Evolutionary conservation across 2,888 invertebrate species (phyloP).

Genomic region (Lacanobia oleracea): DNA sequence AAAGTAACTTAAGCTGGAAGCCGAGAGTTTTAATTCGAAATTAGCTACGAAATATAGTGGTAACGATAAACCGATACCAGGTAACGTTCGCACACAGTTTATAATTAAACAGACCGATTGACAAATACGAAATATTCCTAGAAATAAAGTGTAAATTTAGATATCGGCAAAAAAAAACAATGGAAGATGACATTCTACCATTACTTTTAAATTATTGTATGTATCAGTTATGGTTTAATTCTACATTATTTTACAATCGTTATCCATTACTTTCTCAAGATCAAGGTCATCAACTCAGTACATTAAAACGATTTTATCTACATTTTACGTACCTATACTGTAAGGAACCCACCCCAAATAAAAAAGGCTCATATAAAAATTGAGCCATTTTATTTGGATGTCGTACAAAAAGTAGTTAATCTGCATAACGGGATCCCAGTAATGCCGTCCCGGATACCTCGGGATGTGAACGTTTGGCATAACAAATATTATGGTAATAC

Average conservation of each 20-base stretch:
- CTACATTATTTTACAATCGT: neutral
- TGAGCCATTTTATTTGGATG: constrained; percentile 68
- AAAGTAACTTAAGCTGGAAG: constrained; percentile 3
- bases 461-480: constrained; percentile 66
- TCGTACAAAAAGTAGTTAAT: constrained; percentile 77
- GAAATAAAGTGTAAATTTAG: too few relatives aligned
- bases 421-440: constrained; percentile 75
- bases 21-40: constrained; percentile 2
- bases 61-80: too few relatives aligned
- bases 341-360: constrained; percentile 56
- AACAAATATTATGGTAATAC: constrained; percentile 71
- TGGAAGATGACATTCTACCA: neutral
- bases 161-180: neutral
- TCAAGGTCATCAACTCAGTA: neutral
- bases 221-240: neutral
- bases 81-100: neutral
- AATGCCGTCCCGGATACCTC: constrained; percentile 47
- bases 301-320: neutral
- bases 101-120: neutral
- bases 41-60: neutral
- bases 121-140: neutral
- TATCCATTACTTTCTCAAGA: neutral
- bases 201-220: too few relatives aligned
- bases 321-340: constrained; percentile 17
- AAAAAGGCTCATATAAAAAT: constrained; percentile 57